Conservation (phyloP, 2,888 invertebrate genomes). For the Glyphotaelius pellucidus region DNA sequence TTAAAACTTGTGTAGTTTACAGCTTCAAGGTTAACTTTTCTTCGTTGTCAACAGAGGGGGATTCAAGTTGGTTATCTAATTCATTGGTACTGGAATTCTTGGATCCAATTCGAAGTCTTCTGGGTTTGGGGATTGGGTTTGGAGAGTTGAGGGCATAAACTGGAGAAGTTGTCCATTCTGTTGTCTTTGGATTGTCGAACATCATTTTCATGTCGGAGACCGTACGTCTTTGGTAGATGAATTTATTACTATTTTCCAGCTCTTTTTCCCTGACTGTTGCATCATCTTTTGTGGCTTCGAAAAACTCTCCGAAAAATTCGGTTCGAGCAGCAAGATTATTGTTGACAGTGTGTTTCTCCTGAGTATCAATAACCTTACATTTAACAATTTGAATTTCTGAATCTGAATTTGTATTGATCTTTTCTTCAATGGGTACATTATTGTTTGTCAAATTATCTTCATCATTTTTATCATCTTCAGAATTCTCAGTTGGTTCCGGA, state of each 20-base stretch:
- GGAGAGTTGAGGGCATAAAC: slow-evolving; percentile 69
- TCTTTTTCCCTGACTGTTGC: slow-evolving; percentile 75
- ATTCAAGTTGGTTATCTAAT: slow-evolving; percentile 49
- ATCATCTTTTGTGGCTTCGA: slow-evolving; percentile 68
- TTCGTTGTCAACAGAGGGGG: background rate
- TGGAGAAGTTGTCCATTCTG: slow-evolving; percentile 68
- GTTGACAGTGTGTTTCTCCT: slow-evolving; percentile 49
- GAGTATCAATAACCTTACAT: slow-evolving; percentile 73
- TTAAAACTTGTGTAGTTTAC: background rate
- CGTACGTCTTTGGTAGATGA: slow-evolving; percentile 52
- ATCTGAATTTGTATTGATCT: slow-evolving; percentile 56
- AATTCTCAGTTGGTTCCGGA: slow-evolving; percentile 40
- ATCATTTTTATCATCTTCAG: background rate
- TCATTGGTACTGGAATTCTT: slow-evolving; percentile 68
- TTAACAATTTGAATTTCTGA: slow-evolving; percentile 72
- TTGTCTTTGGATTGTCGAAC: slow-evolving; percentile 75
- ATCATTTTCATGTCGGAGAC: slow-evolving; percentile 75
- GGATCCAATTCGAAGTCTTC: slow-evolving; percentile 74
- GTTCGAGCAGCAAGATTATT: slow-evolving; percentile 69
- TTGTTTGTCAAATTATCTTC: slow-evolving; percentile 8
- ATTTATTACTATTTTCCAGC: slow-evolving; percentile 72
- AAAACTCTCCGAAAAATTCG: slow-evolving; percentile 75
- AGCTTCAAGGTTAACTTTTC: slow-evolving; percentile 10
- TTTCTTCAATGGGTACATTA: background rate
- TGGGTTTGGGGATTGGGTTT: slow-evolving; percentile 79